Percentiles rank a stretch among this genome's conserved stretches.
Evolutionary conservation across 2,113 vertebrate species (phyloP).

Genomic region (Cyrtonyx montezumae): DNA sequence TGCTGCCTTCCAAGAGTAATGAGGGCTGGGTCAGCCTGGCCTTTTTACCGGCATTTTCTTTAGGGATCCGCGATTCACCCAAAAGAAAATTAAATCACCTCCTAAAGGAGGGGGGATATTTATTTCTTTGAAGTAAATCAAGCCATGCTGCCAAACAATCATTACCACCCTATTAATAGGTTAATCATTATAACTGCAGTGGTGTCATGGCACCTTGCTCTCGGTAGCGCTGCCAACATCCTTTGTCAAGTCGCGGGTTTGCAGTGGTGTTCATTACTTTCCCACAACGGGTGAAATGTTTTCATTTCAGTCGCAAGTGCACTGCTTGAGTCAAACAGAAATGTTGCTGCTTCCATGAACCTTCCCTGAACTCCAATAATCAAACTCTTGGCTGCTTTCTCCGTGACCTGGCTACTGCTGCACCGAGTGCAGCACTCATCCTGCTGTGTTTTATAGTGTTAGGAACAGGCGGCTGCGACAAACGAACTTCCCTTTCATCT

Average conservation of each 20-base stretch:
- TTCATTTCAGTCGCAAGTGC: conserved; percentile 82
- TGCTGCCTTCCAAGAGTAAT: conserved; percentile 35
- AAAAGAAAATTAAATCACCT: conserved; percentile 46
- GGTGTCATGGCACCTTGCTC: conserved; percentile 85
- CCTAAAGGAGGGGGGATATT: conserved; percentile 1
- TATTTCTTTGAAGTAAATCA: conserved; percentile 27
- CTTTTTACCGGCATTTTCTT: conserved; percentile 40
- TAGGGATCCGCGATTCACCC: neutral
- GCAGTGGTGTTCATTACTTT: conserved; percentile 87
- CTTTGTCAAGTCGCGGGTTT: conserved; percentile 86
- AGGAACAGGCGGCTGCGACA: neutral
- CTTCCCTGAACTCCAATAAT: conserved; percentile 81
- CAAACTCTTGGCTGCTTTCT: conserved; percentile 75
- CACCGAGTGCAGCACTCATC: neutral
- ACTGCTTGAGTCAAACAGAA: conserved; percentile 80
- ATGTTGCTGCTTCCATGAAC: conserved; percentile 78
- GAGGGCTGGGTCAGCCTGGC: neutral
- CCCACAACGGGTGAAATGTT: conserved; percentile 86
- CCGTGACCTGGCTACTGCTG: conserved; percentile 65
- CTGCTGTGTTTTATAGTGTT: conserved; percentile 42
- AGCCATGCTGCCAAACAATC: neutral
- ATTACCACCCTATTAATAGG: conserved; percentile 47
- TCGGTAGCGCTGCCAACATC: conserved; percentile 81
- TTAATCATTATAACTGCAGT: conserved; percentile 69
- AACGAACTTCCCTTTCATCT: conserved; percentile 27